A percentile compares a stretch with the other conserved stretches of the same genome.
These are phyloP conservation scores for Leptopilina clavipes DNA, from an alignment of 1,140 invertebrate genomes.

Conservation along the genomic window DNA sequence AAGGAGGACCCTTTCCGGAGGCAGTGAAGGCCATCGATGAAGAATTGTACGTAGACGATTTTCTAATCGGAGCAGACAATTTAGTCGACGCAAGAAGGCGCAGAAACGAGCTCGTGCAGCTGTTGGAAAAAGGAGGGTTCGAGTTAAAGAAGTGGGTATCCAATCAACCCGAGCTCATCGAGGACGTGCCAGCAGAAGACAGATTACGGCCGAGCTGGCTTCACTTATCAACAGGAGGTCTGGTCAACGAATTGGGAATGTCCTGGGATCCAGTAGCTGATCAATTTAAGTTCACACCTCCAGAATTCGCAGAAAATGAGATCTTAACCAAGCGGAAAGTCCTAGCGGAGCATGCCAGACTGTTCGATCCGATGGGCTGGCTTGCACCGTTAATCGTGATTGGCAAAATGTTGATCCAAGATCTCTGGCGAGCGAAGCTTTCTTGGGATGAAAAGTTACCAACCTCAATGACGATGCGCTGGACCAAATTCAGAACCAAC, in stretches of 20 bases:
- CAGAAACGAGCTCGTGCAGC: background rate
- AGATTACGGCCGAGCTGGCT: background rate
- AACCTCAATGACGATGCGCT: background rate
- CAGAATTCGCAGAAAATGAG: too few relatives aligned
- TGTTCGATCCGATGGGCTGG: background rate
- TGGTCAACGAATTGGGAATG: background rate
- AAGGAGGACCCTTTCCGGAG: slow-evolving; percentile 48
- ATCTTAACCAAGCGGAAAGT: background rate
- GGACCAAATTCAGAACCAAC: background rate
- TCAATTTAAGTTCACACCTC: background rate
- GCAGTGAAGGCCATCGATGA: slow-evolving; percentile 51
- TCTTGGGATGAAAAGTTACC: background rate
- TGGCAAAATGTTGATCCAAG: slow-evolving; percentile 1
- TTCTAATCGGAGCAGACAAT: slow-evolving; percentile 51
- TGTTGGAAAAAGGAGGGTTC: background rate
- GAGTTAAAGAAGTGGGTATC: background rate
- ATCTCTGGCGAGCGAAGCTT: background rate
- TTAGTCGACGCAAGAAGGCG: background rate
- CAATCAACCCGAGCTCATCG: background rate
- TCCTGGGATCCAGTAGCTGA: background rate
- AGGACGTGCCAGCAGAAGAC: background rate
- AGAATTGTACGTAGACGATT: slow-evolving; percentile 65
- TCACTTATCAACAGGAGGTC: background rate
- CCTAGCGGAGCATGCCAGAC: background rate
- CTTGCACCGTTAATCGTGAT: background rate